Percentiles rank a stretch among this genome's conserved stretches.
These are phyloP conservation scores for Taenioides sp. DNA, from an alignment of 2,797 vertebrate genomes.

Conservation along the genomic window DNA sequence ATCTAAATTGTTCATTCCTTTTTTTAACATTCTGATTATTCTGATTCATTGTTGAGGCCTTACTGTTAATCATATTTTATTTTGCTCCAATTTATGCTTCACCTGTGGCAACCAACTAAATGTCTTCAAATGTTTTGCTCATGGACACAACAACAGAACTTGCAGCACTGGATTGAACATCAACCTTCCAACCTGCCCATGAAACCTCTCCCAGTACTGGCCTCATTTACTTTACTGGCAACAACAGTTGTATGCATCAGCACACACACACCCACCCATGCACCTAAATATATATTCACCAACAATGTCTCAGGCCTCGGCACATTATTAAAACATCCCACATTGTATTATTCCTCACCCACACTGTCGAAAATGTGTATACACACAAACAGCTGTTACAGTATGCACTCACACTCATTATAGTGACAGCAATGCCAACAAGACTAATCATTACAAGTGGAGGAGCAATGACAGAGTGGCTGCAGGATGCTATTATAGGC, in stretches of 20 bases:
- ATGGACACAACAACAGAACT: too few relatives aligned
- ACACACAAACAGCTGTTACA: slow-evolving; percentile 9
- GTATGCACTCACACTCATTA: slow-evolving; percentile 18
- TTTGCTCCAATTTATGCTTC: too few relatives aligned
- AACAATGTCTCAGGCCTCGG: neutral
- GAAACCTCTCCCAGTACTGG: too few relatives aligned
- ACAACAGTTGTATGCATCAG: neutral
- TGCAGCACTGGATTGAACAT: too few relatives aligned
- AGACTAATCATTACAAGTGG: slow-evolving; percentile 30
- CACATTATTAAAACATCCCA: neutral
- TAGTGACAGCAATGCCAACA: slow-evolving; percentile 31
- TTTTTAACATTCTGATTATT: too few relatives aligned
- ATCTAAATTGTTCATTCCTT: too few relatives aligned
- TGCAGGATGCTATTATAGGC: slow-evolving; percentile 37
- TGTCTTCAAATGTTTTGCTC: too few relatives aligned
- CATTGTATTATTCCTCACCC: neutral
- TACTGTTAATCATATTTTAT: too few relatives aligned
- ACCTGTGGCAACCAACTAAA: too few relatives aligned
- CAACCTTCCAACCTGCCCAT: too few relatives aligned
- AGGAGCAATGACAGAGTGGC: slow-evolving; percentile 22
- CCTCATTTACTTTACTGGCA: neutral
- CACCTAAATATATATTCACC: neutral
- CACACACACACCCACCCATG: neutral
- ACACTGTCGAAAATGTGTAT: neutral
- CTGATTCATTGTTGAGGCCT: too few relatives aligned